These are phyloP conservation scores for Microcebus tavaratra DNA, from an alignment of 2,113 vertebrate genomes.

Conservation along the genomic window DNA sequence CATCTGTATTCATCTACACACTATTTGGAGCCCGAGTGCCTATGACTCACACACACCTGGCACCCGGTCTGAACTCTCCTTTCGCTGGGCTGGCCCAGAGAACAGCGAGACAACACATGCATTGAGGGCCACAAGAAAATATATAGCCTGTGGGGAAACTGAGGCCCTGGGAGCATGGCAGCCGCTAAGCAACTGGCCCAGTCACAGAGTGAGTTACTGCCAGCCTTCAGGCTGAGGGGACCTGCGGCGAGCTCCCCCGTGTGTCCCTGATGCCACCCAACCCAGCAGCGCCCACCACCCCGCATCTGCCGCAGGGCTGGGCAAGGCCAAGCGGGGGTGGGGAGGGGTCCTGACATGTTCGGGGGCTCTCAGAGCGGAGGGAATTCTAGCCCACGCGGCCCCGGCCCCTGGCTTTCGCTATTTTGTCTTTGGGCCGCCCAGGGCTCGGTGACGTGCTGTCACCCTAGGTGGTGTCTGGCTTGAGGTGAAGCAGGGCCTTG, in stretches of 20 bases:
- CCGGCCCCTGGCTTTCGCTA: fast-evolving
- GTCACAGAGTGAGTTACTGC: neutral
- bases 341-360: neutral
- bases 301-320: neutral
- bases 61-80: slow-evolving; percentile 52
- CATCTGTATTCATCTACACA: slow-evolving; percentile 71
- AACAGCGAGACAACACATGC: neutral
- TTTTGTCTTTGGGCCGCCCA: neutral
- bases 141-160: slow-evolving; percentile 22
- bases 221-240: neutral
- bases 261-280: fast-evolving
- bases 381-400: neutral
- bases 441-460: neutral
- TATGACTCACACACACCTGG: slow-evolving; percentile 85
- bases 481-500: neutral
- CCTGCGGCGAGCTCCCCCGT: fast-evolving
- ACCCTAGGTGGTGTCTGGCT: neutral
- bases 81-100: neutral
- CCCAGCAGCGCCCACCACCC: too few relatives aligned
- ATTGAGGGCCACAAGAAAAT: neutral
- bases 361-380: neutral
- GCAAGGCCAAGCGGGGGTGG: neutral
- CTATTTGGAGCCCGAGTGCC: slow-evolving; percentile 21
- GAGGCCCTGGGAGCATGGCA: neutral
- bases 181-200: neutral